These are phyloP conservation scores for Campoplex capitator DNA, from an alignment of 2,888 invertebrate species.

Conservation along the genomic window DNA sequence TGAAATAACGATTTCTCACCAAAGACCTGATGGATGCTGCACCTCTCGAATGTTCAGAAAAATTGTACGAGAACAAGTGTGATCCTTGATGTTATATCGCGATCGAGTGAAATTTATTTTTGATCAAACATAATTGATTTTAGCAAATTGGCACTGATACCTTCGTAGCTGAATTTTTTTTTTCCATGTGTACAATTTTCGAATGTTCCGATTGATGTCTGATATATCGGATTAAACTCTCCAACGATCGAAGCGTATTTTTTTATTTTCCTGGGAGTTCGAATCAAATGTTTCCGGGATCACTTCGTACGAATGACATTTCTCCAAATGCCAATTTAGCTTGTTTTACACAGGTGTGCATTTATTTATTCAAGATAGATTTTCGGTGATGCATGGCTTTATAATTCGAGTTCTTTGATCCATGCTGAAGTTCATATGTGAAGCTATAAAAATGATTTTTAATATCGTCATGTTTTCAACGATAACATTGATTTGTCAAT, in stretches of 20 bases:
- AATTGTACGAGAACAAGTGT: neutral
- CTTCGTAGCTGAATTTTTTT: neutral
- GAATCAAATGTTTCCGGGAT: too few species aligned
- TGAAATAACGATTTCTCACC: slow-evolving; percentile 34
- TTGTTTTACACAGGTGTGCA: too few species aligned
- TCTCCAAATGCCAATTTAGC: too few species aligned
- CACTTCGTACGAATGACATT: too few species aligned
- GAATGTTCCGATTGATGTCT: neutral
- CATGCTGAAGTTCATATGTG: too few species aligned
- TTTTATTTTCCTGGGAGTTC: too few species aligned
- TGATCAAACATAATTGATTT: neutral
- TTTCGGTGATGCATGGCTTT: too few species aligned
- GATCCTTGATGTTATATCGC: neutral
- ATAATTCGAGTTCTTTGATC: too few species aligned
- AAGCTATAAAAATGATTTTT: too few species aligned
- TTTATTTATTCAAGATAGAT: too few species aligned
- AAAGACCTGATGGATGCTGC: neutral
- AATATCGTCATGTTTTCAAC: too few species aligned
- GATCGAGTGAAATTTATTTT: neutral
- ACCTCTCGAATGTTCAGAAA: neutral
- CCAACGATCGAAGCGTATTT: neutral
- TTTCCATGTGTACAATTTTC: neutral
- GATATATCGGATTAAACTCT: neutral
- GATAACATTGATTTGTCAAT: too few species aligned
- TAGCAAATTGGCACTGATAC: neutral